phyloP scores from a whole-genome alignment of 2,797 vertebrate genomes.

The Sebastes nivosus region DNA sequence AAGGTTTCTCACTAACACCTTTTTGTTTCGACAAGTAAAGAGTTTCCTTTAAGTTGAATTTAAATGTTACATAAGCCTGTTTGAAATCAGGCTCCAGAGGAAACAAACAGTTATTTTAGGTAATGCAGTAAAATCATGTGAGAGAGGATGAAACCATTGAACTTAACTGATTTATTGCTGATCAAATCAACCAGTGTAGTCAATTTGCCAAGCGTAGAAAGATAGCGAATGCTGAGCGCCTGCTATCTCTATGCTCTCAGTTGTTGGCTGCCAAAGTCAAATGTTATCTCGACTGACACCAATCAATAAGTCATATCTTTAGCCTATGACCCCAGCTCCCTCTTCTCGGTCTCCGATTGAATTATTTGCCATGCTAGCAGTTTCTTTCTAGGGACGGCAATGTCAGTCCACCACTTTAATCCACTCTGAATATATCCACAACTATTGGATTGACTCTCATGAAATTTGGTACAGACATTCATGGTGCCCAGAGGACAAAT shows the following conservation, averaged over 20 bases:
- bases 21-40: slow-evolving; percentile 8
- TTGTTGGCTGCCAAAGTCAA: not conserved
- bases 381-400: not conserved
- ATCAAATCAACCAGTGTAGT: not conserved
- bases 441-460: not conserved
- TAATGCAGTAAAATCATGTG: not conserved
- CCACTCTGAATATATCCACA: not conserved
- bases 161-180: not conserved
- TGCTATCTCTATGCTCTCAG: not conserved
- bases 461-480: not conserved
- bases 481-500: not conserved
- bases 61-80: not conserved
- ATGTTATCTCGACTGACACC: not conserved
- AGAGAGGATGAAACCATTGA: not conserved
- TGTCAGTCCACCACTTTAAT: not conserved
- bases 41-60: not conserved
- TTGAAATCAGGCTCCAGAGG: not conserved
- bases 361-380: not conserved
- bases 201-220: not conserved
- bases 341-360: not conserved
- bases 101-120: not conserved
- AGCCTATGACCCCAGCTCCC: not conserved
- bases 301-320: slow-evolving; percentile 8
- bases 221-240: not conserved
- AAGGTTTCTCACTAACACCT: slow-evolving; percentile 16